Base-by-base conservation (phyloP, 2,888 invertebrate species). In the Drosophila tripunctata region DNA sequence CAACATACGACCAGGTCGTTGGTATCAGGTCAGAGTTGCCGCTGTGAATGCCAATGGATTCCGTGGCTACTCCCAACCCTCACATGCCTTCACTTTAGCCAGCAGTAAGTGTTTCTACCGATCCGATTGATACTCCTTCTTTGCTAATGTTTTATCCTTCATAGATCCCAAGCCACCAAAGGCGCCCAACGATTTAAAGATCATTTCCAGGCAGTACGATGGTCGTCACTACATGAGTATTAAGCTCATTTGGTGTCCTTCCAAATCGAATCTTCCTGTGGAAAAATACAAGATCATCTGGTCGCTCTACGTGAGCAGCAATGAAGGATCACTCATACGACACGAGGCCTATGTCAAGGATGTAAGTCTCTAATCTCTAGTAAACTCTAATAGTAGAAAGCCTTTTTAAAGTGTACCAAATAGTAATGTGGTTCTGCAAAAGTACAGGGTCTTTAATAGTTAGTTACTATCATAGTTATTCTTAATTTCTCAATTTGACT, bases 11-110 rank as follows among this genome's bases (percentile, higher is more conserved):
- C 94, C 95, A 0, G 96, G 95, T 3, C 93, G 94, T 45, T 96
- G 95, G 95, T 96, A 96, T 90, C 94, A 95, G 75, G 95, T 96
- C 86, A 92, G 96, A n/a, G 94, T 96, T 3, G 95, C 96, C 0
- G 94, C 96, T 0, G 93, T 96, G 2, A 95, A 94, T 86, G 93
- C 93, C 1, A 93, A 94, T 48, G 96, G 96, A 0, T 95, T 95
- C 3, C 92, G 94, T 65, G 96, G 96, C 7, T 96, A 94, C 84
- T 95, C 95, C 0, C 91, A 92, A 15, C 93, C 93, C 43, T 94
- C 94, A 92, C 93, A 89, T 93, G 94, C 89, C 90, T 96, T 79
- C 93, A 83, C 89, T 33, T 75, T 91, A 22, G 75, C 87, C 17
- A 89, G 90, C 63, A 88, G 91, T 91, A 87, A 90, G 90, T 86